Evolutionary conservation across 2,113 vertebrate genomes (phyloP), one percentile per base, ranked within the genome.

Genomic region (Ploceus nigricollis): DNA sequence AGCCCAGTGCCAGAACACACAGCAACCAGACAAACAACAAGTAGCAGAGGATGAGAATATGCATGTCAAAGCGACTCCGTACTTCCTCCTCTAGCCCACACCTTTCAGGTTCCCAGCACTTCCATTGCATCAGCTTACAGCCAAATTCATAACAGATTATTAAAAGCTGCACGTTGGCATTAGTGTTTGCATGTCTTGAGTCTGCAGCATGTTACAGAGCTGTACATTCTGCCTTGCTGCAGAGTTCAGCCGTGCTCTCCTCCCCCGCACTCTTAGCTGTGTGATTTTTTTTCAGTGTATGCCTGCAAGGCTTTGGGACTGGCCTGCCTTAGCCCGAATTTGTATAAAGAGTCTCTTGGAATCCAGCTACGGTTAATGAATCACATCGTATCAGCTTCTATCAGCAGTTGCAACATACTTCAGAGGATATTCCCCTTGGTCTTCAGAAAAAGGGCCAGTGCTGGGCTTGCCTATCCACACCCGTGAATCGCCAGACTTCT

Each of bases 21-120:
- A 93, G 88, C 82, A 96, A 57, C 82, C 66, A 88, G 91, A 47
- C 88, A 86, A 92, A 90, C 90, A 83, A 73, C 27, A 33, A 77
- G 89, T 44, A 71, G 82, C 65, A 92, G 72, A 81, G 82, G 80
- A 93, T 93, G 83, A 78, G 86, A 90, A 90, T 63, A 75, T 94
- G 80, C 93, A 93, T 77, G 82, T 81, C 76, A 81, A 90, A 95
- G 91, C 1, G 9, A 86, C 80, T 89, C 80, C 2, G 1, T 78
- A 51, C 93, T 97, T 96, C 95, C 94, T 95, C 30, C 91, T 91
- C 45, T 48, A 87, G 54, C 66, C 94, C 82, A 93, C 88, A 90
- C 57, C 68, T 96, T 94, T 73, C 76, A 75, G 76, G 83, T 92
- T 96, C 93, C 93, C 93, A 92, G 90, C 63, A 14, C 71, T 94